Conservation (phyloP, 2,113 vertebrate species). For the Hyaena hyaena region DNA sequence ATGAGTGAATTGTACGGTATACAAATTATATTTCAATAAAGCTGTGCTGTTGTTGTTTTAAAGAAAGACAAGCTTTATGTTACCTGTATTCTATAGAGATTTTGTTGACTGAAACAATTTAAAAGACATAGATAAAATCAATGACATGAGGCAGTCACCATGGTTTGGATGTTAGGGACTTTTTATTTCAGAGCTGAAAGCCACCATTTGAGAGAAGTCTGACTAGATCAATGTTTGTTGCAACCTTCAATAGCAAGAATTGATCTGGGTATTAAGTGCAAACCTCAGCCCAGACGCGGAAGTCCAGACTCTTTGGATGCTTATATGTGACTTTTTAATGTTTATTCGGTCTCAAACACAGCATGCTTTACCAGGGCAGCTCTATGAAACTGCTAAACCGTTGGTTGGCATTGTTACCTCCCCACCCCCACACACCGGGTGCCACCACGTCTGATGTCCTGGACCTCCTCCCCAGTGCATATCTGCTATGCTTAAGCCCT, state of each 20-base stretch:
- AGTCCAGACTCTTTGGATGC: not conserved
- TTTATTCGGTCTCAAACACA: not conserved
- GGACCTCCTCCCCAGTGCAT: not conserved
- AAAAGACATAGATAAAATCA: constrained; percentile 33
- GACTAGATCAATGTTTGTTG: not conserved
- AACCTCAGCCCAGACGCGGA: not conserved
- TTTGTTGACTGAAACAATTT: not conserved
- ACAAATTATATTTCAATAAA: not conserved
- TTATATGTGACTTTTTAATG: not conserved
- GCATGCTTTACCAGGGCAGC: not conserved
- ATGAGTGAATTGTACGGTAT: not conserved
- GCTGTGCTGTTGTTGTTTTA: not conserved
- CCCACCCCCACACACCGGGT: accelerated
- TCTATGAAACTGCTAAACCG: not conserved
- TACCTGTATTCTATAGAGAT: constrained; percentile 2
- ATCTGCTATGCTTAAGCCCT: not conserved
- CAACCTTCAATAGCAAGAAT: not conserved
- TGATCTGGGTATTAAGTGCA: not conserved
- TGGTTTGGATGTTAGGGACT: not conserved
- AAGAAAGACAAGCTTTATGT: not conserved
- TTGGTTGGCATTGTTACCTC: not conserved
- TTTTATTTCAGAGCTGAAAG: not conserved
- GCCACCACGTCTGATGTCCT: not conserved
- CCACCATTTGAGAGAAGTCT: not conserved
- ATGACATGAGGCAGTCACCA: not conserved